Evolutionary conservation across 2,888 invertebrate genomes (phyloP).

Genomic region (Eueremaeus valkanovi): DNA sequence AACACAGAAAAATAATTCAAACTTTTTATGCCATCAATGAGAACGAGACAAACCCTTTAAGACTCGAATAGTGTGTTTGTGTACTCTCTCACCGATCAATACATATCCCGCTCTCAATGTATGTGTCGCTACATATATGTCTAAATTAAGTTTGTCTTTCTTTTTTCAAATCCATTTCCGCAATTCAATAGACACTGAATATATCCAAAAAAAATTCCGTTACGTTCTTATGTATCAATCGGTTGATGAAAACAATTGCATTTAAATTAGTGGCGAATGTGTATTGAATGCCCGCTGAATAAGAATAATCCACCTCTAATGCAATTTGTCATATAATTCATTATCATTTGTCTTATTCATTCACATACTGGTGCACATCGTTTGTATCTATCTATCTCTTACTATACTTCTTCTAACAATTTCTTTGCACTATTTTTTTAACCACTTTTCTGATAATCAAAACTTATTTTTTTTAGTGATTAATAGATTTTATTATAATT

Average conservation of each 20-base stretch:
- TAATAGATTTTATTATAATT: neutral
- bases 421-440: conserved; percentile 22
- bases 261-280: neutral
- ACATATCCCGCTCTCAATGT: neutral
- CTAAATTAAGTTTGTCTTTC: too few relatives aligned
- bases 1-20: too few relatives aligned
- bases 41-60: conserved; percentile 21
- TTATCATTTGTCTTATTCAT: neutral
- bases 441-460: conserved; percentile 16
- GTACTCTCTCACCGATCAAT: neutral
- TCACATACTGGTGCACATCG: neutral
- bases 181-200: too few relatives aligned
- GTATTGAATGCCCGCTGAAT: neutral
- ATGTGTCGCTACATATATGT: neutral
- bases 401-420: too few relatives aligned
- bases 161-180: too few relatives aligned
- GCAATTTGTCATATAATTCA: neutral
- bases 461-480: too few relatives aligned
- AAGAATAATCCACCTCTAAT: neutral
- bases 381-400: too few relatives aligned
- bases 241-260: too few relatives aligned
- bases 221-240: neutral
- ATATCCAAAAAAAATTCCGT: neutral
- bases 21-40: conserved; percentile 14
- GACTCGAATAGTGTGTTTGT: neutral